Conservation (phyloP, 2,888 invertebrate species). For the Agrochola circellaris region DNA sequence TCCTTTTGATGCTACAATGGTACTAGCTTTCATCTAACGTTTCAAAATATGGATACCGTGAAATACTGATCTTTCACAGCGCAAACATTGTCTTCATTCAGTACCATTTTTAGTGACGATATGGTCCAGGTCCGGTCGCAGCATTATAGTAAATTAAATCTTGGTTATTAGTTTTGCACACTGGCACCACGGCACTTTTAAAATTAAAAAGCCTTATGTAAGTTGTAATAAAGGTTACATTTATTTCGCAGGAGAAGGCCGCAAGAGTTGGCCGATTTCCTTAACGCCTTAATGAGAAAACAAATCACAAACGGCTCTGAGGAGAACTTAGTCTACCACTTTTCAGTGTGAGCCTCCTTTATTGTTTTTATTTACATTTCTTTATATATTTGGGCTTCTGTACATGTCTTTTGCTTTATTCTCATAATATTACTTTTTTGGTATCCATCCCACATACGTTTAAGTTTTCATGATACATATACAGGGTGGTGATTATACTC, state of each 20-base stretch:
- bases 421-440: not conserved
- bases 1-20: not conserved
- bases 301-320: conserved; percentile 78
- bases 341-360: conserved; percentile 90
- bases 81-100: not conserved
- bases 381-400: conserved; percentile 68
- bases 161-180: conserved; percentile 30
- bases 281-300: conserved; percentile 88
- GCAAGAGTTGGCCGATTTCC: conserved; percentile 89
- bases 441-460: not conserved
- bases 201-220: conserved; percentile 23
- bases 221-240: conserved; percentile 72
- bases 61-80: not conserved
- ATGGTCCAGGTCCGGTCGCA: conserved; percentile 9
- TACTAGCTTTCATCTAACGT: not conserved
- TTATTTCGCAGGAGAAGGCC: conserved; percentile 90
- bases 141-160: conserved; percentile 14
- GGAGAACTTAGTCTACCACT: conserved; percentile 90
- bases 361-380: conserved; percentile 79
- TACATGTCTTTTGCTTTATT: conserved; percentile 62
- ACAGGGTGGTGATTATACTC: conserved; percentile 14
- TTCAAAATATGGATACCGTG: not conserved
- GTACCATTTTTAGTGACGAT: not conserved
- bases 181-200: conserved; percentile 27
- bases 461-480: not conserved